A percentile compares a stretch with the other conserved stretches of the same genome.
phyloP scores from a whole-genome alignment of 2,888 invertebrate species.

The Nephrocerus scutellatus region DNA sequence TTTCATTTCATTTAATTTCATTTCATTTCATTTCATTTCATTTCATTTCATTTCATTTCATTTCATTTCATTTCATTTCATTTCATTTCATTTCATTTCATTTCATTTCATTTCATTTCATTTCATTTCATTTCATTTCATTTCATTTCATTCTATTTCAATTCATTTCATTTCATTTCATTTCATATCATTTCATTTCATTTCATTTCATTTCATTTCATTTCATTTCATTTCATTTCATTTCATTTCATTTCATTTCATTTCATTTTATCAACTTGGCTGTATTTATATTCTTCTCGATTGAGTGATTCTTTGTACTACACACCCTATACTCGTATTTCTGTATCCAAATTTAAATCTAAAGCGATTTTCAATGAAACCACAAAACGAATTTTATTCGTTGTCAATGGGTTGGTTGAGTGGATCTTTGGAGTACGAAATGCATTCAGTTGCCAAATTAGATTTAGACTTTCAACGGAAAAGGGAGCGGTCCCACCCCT shows the following conservation, averaged over 20 bases:
- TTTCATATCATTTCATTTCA: neutral
- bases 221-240: neutral
- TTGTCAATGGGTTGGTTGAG: no score
- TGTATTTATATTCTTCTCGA: neutral
- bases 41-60: neutral
- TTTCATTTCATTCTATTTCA: no score
- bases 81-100: neutral
- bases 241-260: neutral
- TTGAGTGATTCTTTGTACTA: no score
- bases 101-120: neutral
- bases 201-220: neutral
- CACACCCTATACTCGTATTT: no score
- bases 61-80: neutral
- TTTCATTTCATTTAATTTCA: no score
- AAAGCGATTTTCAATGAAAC: no score
- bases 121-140: neutral
- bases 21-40: neutral
- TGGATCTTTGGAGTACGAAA: no score
- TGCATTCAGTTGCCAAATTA: no score
- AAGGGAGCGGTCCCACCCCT: no score
- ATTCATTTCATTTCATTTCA: neutral
- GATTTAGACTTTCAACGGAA: no score
- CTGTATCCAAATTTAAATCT: no score
- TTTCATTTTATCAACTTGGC: neutral
- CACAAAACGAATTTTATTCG: no score